Evolutionary conservation across 2,888 invertebrate genomes (phyloP).

Genomic region (Drosophila anceps): DNA sequence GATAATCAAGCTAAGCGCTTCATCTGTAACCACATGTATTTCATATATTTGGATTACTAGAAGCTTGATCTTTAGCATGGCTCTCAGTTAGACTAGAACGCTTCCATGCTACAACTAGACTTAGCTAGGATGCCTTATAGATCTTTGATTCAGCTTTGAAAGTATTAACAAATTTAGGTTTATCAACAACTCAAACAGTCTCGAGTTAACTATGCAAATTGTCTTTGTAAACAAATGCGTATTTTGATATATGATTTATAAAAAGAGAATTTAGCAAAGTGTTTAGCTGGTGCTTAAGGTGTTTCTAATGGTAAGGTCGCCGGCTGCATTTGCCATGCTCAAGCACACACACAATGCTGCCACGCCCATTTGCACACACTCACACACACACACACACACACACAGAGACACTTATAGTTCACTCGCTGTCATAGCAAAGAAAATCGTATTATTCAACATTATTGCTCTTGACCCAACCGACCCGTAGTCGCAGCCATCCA

Average conservation of each 20-base stretch:
- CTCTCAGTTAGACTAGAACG: too few relatives aligned
- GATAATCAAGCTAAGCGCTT: too few relatives aligned
- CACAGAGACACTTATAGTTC: slow-evolving; percentile 7
- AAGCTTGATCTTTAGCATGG: too few relatives aligned
- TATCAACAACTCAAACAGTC: neutral
- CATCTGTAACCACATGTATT: too few relatives aligned
- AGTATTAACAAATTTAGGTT: neutral
- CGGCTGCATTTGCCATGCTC: slow-evolving; percentile 27
- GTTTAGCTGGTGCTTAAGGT: slow-evolving; percentile 7
- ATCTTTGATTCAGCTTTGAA: neutral
- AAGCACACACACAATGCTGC: slow-evolving; percentile 6
- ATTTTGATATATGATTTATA: neutral
- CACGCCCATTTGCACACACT: slow-evolving; percentile 7
- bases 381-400: slow-evolving; percentile 24
- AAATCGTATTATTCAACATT: slow-evolving; percentile 75
- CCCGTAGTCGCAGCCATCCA: slow-evolving; percentile 23
- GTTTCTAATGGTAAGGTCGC: slow-evolving; percentile 20
- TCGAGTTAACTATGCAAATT: neutral
- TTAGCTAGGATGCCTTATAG: neutral
- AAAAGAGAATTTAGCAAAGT: neutral
- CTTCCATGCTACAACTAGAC: too few relatives aligned
- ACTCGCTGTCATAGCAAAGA: slow-evolving; percentile 34
- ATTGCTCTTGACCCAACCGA: slow-evolving; percentile 71
- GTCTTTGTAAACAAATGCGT: neutral
- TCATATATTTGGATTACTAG: too few relatives aligned